Conservation (phyloP, 2,113 vertebrate species). For the Tringa solitaria region DNA sequence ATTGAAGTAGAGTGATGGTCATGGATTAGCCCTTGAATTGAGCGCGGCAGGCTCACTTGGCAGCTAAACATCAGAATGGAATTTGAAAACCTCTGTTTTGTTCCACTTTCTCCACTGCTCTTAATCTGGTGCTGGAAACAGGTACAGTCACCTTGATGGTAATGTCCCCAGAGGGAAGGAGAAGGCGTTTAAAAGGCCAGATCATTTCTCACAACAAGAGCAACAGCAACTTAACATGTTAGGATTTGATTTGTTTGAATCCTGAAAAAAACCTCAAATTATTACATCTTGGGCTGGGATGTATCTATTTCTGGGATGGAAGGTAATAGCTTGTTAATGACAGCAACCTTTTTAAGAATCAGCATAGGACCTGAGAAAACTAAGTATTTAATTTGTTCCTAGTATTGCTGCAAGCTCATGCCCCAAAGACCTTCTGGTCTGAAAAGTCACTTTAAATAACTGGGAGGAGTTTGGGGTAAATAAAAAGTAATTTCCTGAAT, state of each 20-base stretch:
- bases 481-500: slow-evolving; percentile 4
- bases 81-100: neutral
- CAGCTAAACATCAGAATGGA: neutral
- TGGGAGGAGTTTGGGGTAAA: neutral
- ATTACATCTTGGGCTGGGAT: neutral
- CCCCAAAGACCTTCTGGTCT: neutral
- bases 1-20: slow-evolving; percentile 29
- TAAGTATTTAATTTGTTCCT: neutral
- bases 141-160: slow-evolving; percentile 33
- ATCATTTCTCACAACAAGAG: neutral
- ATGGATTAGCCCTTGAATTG: slow-evolving; percentile 11
- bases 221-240: neutral
- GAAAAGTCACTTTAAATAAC: neutral
- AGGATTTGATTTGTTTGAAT: neutral
- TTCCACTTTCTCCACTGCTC: neutral
- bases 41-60: neutral
- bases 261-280: neutral
- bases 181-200: neutral
- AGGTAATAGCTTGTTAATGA: neutral
- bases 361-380: neutral
- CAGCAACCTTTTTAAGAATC: neutral
- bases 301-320: neutral
- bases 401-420: neutral
- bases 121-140: neutral
- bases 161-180: neutral